Evolutionary conservation across 2,888 invertebrate species (phyloP).

Genomic region (Ectobius pallidus): DNA sequence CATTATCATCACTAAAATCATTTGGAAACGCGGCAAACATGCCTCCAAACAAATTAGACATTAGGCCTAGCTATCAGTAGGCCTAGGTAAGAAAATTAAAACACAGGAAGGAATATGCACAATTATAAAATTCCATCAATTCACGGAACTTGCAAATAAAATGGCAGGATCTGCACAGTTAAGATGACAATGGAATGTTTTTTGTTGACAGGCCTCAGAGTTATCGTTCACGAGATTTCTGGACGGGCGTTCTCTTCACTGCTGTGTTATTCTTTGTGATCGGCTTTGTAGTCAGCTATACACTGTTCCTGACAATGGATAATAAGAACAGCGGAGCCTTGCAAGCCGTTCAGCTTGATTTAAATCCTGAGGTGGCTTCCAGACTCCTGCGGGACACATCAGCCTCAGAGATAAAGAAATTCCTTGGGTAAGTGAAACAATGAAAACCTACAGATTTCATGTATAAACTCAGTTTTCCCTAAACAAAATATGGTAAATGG

Average conservation of each 20-base stretch:
- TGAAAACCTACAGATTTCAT: background rate
- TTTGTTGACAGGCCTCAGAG: constrained; percentile 14
- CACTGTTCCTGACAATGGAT: constrained; percentile 14
- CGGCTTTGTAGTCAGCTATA: constrained; percentile 24
- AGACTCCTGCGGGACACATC: background rate
- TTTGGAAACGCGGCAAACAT: background rate
- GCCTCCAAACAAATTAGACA: background rate
- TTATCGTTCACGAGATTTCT: constrained; percentile 18
- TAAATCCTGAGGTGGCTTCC: constrained; percentile 3
- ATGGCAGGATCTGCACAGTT: background rate
- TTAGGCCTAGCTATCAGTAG: too few relatives aligned
- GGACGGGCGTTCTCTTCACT: constrained; percentile 3
- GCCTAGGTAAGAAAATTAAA: too few relatives aligned
- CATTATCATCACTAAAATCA: background rate
- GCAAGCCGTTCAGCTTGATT: background rate
- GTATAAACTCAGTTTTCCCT: background rate
- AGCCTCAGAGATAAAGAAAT: background rate
- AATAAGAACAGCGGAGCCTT: constrained; percentile 7
- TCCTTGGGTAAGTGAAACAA: constrained; percentile 1
- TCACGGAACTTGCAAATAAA: background rate
- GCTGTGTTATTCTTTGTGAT: constrained; percentile 1
- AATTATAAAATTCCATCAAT: too few relatives aligned
- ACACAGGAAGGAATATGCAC: too few relatives aligned
- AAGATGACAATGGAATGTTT: background rate
- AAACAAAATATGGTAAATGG: background rate